Conservation (phyloP, 1,140 invertebrate species). For the Gryon sp. region DNA sequence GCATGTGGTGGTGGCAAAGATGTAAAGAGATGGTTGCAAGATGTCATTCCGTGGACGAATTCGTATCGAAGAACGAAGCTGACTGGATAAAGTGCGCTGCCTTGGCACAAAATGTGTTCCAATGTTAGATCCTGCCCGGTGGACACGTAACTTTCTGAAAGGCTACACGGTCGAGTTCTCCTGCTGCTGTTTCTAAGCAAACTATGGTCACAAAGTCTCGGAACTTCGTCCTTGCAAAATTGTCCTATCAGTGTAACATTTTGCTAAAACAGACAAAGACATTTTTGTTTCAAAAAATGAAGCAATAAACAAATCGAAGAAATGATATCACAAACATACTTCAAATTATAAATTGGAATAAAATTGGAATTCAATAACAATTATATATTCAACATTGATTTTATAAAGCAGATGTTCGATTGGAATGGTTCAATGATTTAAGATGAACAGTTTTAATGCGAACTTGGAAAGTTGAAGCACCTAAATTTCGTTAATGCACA, state of each 20-base stretch:
- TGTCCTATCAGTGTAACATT: slow-evolving; percentile 84
- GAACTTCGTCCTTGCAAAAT: slow-evolving; percentile 88
- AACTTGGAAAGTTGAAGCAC: slow-evolving; percentile 1
- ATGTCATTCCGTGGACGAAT: slow-evolving; percentile 84
- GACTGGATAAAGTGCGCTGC: slow-evolving; percentile 87
- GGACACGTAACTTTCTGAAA: slow-evolving; percentile 88
- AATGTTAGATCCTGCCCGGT: slow-evolving; percentile 85
- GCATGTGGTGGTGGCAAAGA: slow-evolving; percentile 69
- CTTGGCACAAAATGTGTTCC: slow-evolving; percentile 86
- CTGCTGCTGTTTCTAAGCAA: slow-evolving; percentile 86
- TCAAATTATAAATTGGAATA: too few relatives aligned
- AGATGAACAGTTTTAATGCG: too few relatives aligned
- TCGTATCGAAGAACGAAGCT: slow-evolving; percentile 89
- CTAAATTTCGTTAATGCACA: slow-evolving; percentile 17
- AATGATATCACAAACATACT: too few relatives aligned
- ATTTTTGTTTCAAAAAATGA: too few relatives aligned
- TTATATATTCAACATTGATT: too few relatives aligned
- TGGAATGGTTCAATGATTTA: too few relatives aligned
- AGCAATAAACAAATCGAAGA: too few relatives aligned
- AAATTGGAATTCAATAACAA: too few relatives aligned
- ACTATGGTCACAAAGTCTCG: slow-evolving; percentile 86
- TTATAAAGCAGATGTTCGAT: too few relatives aligned
- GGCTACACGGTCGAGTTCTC: slow-evolving; percentile 86
- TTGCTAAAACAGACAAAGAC: too few relatives aligned
- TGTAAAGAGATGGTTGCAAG: slow-evolving; percentile 82